These are phyloP conservation scores for Brachycybe producta DNA, from an alignment of 2,888 invertebrate genomes.

Conservation along the genomic window DNA sequence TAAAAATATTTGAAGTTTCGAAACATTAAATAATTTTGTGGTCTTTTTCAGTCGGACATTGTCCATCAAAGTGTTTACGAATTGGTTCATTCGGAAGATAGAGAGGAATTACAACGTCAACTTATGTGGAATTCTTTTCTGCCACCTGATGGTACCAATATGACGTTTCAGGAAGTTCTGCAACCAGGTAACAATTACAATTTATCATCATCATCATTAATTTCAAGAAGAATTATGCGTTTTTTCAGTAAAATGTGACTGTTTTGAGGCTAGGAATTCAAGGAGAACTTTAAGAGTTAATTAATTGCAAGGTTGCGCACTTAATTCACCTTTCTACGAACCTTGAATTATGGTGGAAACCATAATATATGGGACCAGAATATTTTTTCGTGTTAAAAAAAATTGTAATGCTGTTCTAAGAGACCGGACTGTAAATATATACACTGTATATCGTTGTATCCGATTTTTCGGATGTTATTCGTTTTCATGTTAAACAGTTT, in stretches of 20 bases:
- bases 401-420: too few relatives aligned
- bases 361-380: too few relatives aligned
- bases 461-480: too few relatives aligned
- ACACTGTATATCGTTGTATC: too few relatives aligned
- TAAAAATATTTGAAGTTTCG: background rate
- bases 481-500: too few relatives aligned
- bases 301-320: too few relatives aligned
- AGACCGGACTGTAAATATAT: too few relatives aligned
- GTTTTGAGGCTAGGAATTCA: too few relatives aligned
- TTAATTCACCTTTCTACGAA: background rate
- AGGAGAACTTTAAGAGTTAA: too few relatives aligned
- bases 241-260: background rate
- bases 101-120: conserved; percentile 91
- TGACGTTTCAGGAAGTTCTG: conserved; percentile 75
- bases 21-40: conserved; percentile 12
- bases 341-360: too few relatives aligned
- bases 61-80: conserved; percentile 99
- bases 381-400: too few relatives aligned
- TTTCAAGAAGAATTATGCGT: background rate
- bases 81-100: conserved; percentile 95
- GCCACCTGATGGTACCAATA: conserved; percentile 52
- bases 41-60: conserved; percentile 80
- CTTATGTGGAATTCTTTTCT: conserved; percentile 89
- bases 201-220: background rate
- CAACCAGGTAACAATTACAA: conserved; percentile 43